Conservation (phyloP, 2,888 invertebrate species). For the Drosophila fulvimacula region DNA sequence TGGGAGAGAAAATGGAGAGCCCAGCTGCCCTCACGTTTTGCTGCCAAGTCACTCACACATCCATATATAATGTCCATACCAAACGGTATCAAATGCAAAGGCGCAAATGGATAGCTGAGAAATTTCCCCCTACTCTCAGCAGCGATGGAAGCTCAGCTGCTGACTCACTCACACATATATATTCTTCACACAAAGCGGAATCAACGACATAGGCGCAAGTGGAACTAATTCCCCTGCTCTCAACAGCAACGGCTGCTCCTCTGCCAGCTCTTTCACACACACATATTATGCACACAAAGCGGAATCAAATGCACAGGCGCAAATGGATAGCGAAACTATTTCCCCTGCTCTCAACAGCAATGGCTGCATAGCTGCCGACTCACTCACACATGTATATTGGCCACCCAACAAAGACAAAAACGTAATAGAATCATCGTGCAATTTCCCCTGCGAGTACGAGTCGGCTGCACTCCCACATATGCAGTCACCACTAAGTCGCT, state of each 20-base stretch:
- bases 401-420: too few species aligned
- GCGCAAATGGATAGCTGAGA: neutral
- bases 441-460: too few species aligned
- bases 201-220: neutral
- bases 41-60: too few species aligned
- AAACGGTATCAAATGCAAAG: neutral
- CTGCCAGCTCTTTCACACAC: neutral
- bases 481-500: too few species aligned
- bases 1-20: neutral
- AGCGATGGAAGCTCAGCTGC: too few species aligned
- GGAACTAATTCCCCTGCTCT: too few species aligned
- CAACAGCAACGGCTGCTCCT: too few species aligned
- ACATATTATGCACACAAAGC: neutral
- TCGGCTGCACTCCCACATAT: too few species aligned
- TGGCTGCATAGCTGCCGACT: neutral
- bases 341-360: neutral
- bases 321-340: too few species aligned
- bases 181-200: neutral
- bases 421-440: too few species aligned
- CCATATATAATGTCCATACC: neutral
- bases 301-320: neutral
- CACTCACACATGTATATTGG: neutral
- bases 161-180: too few species aligned
- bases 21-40: neutral
- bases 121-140: neutral